Conservation (phyloP, 2,797 vertebrate genomes). For the Galagoides demidoff region DNA sequence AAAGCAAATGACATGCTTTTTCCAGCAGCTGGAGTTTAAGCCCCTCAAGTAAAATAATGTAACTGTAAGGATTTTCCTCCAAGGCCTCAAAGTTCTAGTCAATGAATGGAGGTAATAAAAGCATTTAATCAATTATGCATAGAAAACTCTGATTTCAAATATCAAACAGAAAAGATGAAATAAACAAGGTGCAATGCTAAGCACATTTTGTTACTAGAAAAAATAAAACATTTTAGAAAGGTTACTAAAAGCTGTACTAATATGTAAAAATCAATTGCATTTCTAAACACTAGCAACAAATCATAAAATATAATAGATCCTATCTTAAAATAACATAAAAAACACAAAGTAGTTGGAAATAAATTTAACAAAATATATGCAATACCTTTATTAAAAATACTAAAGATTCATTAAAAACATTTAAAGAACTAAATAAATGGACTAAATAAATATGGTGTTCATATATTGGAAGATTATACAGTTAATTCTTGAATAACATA, state of each 20-base stretch:
- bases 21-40: background rate
- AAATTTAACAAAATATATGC: background rate
- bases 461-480: background rate
- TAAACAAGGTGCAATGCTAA: background rate
- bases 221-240: conserved; percentile 7
- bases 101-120: background rate
- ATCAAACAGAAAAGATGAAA: conserved; percentile 15
- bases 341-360: background rate
- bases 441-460: background rate
- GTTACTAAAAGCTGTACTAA: conserved; percentile 16
- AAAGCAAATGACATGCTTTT: background rate
- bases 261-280: background rate
- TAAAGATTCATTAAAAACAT: conserved; percentile 3
- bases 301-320: background rate
- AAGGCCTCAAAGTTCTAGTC: background rate
- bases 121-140: background rate
- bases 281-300: background rate
- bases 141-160: background rate
- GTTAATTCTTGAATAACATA: background rate
- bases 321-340: background rate
- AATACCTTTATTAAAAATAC: background rate
- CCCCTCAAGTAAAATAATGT: background rate
- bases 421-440: conserved; percentile 12
- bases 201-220: background rate
- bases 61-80: background rate